Evolutionary conservation across 2,888 invertebrate species (phyloP), one percentile per base, ranked within the genome.

Genomic region (Lycocerus yunnanus): DNA sequence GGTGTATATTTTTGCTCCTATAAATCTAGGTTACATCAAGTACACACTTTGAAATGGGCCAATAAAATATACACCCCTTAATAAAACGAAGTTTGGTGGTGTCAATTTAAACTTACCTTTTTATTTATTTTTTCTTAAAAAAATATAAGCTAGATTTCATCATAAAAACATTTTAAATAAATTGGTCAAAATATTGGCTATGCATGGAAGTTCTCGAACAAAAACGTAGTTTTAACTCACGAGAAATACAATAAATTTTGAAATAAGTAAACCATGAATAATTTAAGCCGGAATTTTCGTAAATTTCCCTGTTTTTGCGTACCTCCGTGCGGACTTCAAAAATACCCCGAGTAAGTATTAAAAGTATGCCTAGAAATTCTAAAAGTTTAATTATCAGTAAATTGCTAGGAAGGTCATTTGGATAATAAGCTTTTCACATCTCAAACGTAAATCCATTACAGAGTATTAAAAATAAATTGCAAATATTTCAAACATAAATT

Each of bases 391-490:
- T 43, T 43, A 43, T 43, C n/a, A 6, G 43, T n/a, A 2, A 43
- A n/a, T 43, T 43, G 43, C 43, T 43, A 43, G 43, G n/a, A 43
- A 43, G 43, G 43, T n/a, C 43, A 43, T n/a, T 43, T n/a, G n/a
- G 1, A n/a, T 43, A 43, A 43, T n/a, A 43, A 43, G n/a, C n/a
- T 43, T 43, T 43, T 43, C 43, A n/a, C 6, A 43, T 43, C 43
- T 43, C n/a, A 43, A 43, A 43, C n/a, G 43, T 43, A 43, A 43
- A 43, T 43, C 61, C 61, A 63, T 63, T 63, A 63, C 16, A n/a
- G 61, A n/a, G 61, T 63, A 63, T 63, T 20, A 63, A 63, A 43
- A 63, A 63, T 63, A 63, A 63, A 63, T 63, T 18, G 61, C 18
- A 63, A 61, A 63, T 63, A 63, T 63, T 63, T 63, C 61, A 63